These are phyloP conservation scores for Torymus tubicola DNA, from an alignment of 2,888 invertebrate genomes.

Conservation along the genomic window DNA sequence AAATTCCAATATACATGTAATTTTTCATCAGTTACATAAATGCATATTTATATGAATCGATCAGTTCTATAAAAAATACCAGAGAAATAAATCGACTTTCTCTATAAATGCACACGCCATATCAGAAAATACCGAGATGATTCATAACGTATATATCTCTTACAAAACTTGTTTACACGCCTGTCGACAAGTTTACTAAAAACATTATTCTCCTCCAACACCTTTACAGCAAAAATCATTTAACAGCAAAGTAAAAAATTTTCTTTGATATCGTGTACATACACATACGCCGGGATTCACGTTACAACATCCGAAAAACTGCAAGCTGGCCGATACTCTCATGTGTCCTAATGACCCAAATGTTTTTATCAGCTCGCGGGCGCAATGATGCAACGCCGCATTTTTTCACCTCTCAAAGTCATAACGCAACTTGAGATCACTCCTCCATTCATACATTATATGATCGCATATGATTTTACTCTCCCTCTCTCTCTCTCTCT, in stretches of 20 bases:
- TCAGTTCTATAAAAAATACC: background rate
- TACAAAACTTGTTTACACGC: constrained; percentile 7
- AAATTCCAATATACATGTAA: too few species aligned
- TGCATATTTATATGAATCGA: background rate
- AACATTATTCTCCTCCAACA: too few species aligned
- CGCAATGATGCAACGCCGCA: constrained; percentile 14
- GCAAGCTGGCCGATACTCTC: too few species aligned
- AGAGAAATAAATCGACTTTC: constrained; percentile 20
- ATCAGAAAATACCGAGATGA: background rate
- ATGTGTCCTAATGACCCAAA: constrained; percentile 35
- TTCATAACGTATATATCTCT: background rate
- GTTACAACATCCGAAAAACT: too few species aligned
- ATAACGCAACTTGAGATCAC: background rate
- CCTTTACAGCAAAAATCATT: too few species aligned
- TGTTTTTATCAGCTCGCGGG: constrained; percentile 31
- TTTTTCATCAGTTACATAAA: too few species aligned
- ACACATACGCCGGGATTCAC: too few species aligned
- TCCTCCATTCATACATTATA: too few species aligned
- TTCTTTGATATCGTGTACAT: too few species aligned
- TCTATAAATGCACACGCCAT: background rate
- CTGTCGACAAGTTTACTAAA: too few species aligned
- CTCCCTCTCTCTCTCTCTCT: background rate
- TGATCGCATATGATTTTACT: background rate
- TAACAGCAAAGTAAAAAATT: too few species aligned
- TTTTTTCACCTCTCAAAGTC: constrained; percentile 7